phyloP scores from a whole-genome alignment of 2,888 invertebrate species.

The Anodontia alba region DNA sequence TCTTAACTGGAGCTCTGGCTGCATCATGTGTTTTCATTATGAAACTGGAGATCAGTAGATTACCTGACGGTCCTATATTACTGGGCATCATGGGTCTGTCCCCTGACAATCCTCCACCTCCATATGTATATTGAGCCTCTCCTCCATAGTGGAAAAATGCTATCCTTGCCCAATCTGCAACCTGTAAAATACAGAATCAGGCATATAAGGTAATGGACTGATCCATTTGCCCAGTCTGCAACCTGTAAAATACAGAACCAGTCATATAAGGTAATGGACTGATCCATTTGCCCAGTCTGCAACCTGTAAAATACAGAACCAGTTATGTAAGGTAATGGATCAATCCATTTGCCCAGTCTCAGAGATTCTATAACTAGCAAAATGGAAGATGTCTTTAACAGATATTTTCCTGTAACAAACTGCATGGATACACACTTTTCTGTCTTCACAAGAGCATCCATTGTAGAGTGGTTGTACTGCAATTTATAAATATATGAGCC shows the following conservation, averaged over 20 bases:
- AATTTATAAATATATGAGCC: too few relatives aligned
- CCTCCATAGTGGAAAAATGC: slow-evolving; percentile 97
- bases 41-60: too few relatives aligned
- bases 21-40: too few relatives aligned
- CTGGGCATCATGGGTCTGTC: slow-evolving; percentile 63
- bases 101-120: slow-evolving; percentile 52
- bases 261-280: background rate
- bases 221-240: slow-evolving; percentile 95
- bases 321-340: background rate
- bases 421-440: too few relatives aligned
- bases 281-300: slow-evolving; percentile 96
- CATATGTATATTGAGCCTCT: slow-evolving; percentile 86
- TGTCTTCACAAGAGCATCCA: too few relatives aligned
- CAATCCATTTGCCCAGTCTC: slow-evolving; percentile 96
- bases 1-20: too few relatives aligned
- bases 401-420: too few relatives aligned
- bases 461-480: too few relatives aligned
- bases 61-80: slow-evolving; percentile 63
- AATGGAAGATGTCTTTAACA: too few relatives aligned
- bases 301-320: slow-evolving; percentile 83
- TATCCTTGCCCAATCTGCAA: slow-evolving; percentile 94
- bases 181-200: slow-evolving; percentile 77
- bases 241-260: slow-evolving; percentile 83
- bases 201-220: background rate
- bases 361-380: too few relatives aligned